Evolutionary conservation across 2,113 vertebrate genomes (phyloP).

Genomic region (Craseonycteris thonglongyai): DNA sequence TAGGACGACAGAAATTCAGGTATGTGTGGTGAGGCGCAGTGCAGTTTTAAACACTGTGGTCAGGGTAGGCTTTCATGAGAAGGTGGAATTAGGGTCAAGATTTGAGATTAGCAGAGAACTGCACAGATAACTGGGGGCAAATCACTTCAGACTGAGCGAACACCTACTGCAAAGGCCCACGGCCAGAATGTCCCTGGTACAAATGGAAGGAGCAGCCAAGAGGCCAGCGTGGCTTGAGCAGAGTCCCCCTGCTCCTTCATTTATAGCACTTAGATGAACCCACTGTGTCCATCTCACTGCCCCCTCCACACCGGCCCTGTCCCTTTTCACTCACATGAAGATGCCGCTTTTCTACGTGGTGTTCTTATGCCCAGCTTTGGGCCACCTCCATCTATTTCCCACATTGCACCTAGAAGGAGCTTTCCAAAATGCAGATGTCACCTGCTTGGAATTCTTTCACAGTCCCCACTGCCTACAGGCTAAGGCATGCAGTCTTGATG

Average conservation of each 20-base stretch:
- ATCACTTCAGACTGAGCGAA: background rate
- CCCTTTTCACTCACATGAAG: background rate
- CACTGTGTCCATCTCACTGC: background rate
- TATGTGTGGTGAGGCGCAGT: fast-evolving
- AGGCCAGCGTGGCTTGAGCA: background rate
- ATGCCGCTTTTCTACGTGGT: background rate
- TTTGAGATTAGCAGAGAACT: background rate
- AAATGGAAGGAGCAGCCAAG: background rate
- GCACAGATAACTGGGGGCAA: background rate
- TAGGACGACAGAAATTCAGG: background rate
- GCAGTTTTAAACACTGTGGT: background rate
- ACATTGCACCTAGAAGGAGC: background rate
- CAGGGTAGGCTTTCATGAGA: background rate
- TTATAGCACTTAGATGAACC: background rate
- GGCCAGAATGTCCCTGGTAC: too few relatives aligned
- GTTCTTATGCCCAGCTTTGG: background rate
- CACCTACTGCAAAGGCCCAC: fast-evolving
- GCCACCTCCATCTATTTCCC: background rate
- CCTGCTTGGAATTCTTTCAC: background rate
- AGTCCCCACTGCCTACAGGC: background rate
- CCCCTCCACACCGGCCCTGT: background rate
- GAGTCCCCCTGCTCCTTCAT: background rate
- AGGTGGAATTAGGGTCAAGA: background rate
- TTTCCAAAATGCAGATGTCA: background rate
- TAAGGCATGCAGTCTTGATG: background rate